These are phyloP conservation scores for Drepana arcuata DNA, from an alignment of 1,140 invertebrate species.

Conservation along the genomic window DNA sequence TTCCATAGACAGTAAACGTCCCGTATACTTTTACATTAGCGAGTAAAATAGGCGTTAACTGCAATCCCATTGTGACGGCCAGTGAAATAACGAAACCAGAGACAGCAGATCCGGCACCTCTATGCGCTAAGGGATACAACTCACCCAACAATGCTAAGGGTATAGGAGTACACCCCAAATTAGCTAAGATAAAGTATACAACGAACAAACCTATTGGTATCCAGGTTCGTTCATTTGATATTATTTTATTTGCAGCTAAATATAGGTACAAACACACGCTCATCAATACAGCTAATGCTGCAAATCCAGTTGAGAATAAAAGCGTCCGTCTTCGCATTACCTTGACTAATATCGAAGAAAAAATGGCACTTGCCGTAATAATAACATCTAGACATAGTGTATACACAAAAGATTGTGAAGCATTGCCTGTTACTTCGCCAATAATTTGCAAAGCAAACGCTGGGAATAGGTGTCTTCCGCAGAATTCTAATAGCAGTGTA, in stretches of 20 bases:
- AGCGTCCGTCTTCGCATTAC: slow-evolving; percentile 36
- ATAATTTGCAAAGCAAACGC: slow-evolving; percentile 49
- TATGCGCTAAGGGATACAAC: slow-evolving; percentile 40
- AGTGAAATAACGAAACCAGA: slow-evolving; percentile 28
- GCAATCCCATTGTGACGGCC: slow-evolving; percentile 24
- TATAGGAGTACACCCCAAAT: slow-evolving; percentile 49
- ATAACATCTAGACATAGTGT: slow-evolving; percentile 43
- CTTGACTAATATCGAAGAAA: slow-evolving; percentile 39
- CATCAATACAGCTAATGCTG: slow-evolving; percentile 25
- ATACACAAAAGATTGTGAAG: slow-evolving; percentile 36
- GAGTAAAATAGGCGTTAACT: slow-evolving; percentile 40
- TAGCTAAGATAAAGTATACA: slow-evolving; percentile 38
- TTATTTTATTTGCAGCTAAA: slow-evolving; percentile 17
- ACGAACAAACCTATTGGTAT: slow-evolving; percentile 34
- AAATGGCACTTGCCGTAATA: slow-evolving; percentile 34
- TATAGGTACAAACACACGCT: slow-evolving; percentile 29
- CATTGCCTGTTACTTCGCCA: slow-evolving; percentile 31
- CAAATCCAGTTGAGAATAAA: slow-evolving; percentile 33
- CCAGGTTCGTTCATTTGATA: slow-evolving; percentile 28
- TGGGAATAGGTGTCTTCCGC: slow-evolving; percentile 48
- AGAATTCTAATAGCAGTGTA: slow-evolving; percentile 34
- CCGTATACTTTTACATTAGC: slow-evolving; percentile 34
- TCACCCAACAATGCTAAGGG: slow-evolving; percentile 47
- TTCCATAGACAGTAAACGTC: slow-evolving; percentile 36
- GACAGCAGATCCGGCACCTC: slow-evolving; percentile 30